phyloP scores from a whole-genome alignment of 2,888 invertebrate genomes.

The Euproctis similis region DNA sequence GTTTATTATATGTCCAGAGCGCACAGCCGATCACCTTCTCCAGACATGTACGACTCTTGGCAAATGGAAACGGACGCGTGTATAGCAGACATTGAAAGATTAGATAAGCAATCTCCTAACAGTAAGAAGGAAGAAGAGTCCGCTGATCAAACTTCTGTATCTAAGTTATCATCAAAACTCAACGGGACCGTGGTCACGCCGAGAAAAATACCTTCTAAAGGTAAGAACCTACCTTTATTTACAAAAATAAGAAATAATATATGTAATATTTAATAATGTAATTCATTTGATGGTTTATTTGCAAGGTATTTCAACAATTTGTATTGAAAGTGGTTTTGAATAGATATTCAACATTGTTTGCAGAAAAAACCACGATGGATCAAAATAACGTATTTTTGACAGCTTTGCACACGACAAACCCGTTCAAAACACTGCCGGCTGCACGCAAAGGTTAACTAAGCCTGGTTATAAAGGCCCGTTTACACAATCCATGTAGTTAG shows the following conservation, averaged over 20 bases:
- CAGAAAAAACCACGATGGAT: slow-evolving; percentile 29
- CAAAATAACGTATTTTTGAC: slow-evolving; percentile 40
- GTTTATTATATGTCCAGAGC: slow-evolving; percentile 25
- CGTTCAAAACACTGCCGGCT: slow-evolving; percentile 45
- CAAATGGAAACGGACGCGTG: slow-evolving; percentile 57
- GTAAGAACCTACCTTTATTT: slow-evolving; percentile 33
- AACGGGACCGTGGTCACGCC: slow-evolving; percentile 50
- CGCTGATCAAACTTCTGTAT: slow-evolving; percentile 22
- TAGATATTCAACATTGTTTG: slow-evolving; percentile 3
- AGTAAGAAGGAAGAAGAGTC: slow-evolving; percentile 9
- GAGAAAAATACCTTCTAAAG: slow-evolving; percentile 43
- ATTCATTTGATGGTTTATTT: neutral
- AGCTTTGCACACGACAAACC: slow-evolving; percentile 58
- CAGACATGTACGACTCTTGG: slow-evolving; percentile 43
- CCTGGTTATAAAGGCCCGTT: slow-evolving; percentile 1
- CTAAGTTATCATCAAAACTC: slow-evolving; percentile 42
- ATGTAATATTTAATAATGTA: too few relatives aligned
- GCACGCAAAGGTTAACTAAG: slow-evolving; percentile 51
- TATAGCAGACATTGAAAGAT: slow-evolving; percentile 31
- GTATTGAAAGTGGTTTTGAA: too few relatives aligned
- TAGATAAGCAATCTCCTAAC: slow-evolving; percentile 25
- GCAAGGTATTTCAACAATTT: too few relatives aligned
- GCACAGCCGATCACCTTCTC: slow-evolving; percentile 52
- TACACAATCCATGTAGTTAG: slow-evolving; percentile 1
- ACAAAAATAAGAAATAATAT: too few relatives aligned